Evolutionary conservation across 2,797 vertebrate species (phyloP).

Genomic region (Poecilia velifera): DNA sequence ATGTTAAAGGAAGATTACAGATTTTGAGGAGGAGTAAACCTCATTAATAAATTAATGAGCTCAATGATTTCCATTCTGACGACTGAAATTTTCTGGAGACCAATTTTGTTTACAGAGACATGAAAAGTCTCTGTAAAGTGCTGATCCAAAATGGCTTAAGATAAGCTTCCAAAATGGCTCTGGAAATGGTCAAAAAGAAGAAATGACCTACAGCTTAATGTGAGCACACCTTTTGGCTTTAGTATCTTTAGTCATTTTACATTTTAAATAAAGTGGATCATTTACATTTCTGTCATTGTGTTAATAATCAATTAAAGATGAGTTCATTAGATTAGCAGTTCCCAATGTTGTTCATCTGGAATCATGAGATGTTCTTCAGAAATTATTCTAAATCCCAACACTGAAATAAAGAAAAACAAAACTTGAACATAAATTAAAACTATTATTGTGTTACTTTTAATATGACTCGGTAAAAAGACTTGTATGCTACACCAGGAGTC

Average conservation of each 20-base stretch:
- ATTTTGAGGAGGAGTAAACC: neutral
- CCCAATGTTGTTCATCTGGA: neutral
- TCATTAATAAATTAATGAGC: too few species aligned
- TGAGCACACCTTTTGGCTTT: neutral
- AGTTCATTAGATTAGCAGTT: neutral
- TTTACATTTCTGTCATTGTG: neutral
- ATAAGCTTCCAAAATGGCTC: neutral
- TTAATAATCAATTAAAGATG: neutral
- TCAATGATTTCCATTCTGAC: too few species aligned
- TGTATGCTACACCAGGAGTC: neutral
- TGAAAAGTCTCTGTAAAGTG: neutral
- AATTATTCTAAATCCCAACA: neutral
- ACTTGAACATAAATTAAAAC: neutral
- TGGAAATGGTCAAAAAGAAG: neutral
- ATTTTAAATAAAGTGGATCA: neutral
- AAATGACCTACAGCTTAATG: neutral
- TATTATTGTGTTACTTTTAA: neutral
- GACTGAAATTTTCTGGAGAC: too few species aligned
- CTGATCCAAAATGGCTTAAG: neutral
- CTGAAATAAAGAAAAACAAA: neutral
- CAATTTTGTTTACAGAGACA: too few species aligned
- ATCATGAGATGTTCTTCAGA: neutral
- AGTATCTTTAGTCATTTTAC: neutral
- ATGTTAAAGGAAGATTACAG: neutral
- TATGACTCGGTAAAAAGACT: neutral